A percentile compares a stretch with the other conserved stretches of the same genome.
Evolutionary conservation across 2,113 vertebrate species (phyloP).

Genomic region (Ophiodon elongatus): DNA sequence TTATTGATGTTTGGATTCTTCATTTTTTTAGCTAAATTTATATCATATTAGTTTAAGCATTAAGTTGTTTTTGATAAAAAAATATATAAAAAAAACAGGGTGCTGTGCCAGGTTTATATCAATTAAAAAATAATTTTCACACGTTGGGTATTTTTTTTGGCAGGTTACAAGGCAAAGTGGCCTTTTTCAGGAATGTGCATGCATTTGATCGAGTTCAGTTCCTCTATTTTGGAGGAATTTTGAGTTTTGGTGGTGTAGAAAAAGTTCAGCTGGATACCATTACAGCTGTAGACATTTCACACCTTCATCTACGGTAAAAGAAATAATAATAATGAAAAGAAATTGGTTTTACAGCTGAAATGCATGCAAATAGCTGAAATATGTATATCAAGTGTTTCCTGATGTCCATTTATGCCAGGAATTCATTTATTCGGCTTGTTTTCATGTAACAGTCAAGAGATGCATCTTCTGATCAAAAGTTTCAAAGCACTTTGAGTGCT

Average conservation of each 20-base stretch:
- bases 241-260: not conserved
- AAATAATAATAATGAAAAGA: slow-evolving; percentile 53
- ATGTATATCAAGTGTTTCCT: slow-evolving; percentile 65
- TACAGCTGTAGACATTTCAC: not conserved
- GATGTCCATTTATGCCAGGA: slow-evolving; percentile 56
- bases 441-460: slow-evolving; percentile 64
- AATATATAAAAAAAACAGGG: not conserved
- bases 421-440: slow-evolving; percentile 71
- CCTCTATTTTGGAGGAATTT: not conserved
- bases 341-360: slow-evolving; percentile 55
- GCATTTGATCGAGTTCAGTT: not conserved
- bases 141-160: not conserved
- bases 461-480: slow-evolving; percentile 71
- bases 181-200: not conserved
- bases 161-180: not conserved
- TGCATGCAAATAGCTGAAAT: slow-evolving; percentile 73
- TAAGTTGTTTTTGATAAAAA: not conserved
- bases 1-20: not conserved
- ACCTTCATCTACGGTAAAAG: slow-evolving; percentile 11
- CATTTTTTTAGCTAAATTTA: not conserved
- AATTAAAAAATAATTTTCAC: not conserved
- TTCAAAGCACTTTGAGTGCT: slow-evolving; percentile 65
- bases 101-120: not conserved
- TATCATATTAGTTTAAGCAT: not conserved
- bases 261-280: not conserved